Evolutionary conservation across 2,797 vertebrate species (phyloP).

Genomic region (Philypnodon macrostomus): DNA sequence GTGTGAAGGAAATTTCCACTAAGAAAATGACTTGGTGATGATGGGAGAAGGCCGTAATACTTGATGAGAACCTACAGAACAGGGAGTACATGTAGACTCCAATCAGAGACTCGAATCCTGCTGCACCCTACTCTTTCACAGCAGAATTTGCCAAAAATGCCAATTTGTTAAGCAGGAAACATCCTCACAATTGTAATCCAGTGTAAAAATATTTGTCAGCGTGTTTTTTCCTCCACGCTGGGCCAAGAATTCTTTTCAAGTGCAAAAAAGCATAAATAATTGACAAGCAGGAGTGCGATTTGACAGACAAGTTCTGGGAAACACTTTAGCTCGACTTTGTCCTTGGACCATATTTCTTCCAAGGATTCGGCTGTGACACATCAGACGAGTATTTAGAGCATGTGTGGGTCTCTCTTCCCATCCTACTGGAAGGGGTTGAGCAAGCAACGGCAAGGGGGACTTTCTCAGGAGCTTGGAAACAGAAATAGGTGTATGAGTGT

Average conservation of each 20-base stretch:
- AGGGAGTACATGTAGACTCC: too few relatives aligned
- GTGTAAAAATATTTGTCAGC: slow-evolving; percentile 1
- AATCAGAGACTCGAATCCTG: too few relatives aligned
- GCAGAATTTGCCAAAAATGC: slow-evolving; percentile 3
- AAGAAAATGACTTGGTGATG: too few relatives aligned
- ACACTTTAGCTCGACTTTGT: slow-evolving; percentile 15
- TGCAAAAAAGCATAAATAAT: slow-evolving; percentile 20
- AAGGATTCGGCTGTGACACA: slow-evolving; percentile 28
- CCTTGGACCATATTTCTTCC: slow-evolving; percentile 32
- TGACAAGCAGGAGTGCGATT: slow-evolving; percentile 26
- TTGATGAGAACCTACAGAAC: too few relatives aligned
- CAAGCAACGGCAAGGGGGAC: neutral
- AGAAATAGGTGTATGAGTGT: slow-evolving; percentile 5
- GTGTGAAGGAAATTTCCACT: too few relatives aligned
- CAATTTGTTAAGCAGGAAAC: slow-evolving; percentile 6
- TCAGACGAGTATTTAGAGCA: slow-evolving; percentile 27
- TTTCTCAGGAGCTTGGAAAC: slow-evolving; percentile 5
- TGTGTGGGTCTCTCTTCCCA: slow-evolving; percentile 1
- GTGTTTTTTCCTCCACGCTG: slow-evolving; percentile 13
- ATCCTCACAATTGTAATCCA: slow-evolving; percentile 3
- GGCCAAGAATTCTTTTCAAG: slow-evolving; percentile 25
- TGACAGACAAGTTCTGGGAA: slow-evolving; percentile 44
- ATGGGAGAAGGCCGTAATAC: neutral
- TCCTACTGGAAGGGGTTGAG: slow-evolving; percentile 6
- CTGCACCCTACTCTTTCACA: neutral